Evolutionary conservation across 2,888 invertebrate genomes (phyloP), one percentile per base, ranked within the genome.

Genomic region (Limnephilus marmoratus): DNA sequence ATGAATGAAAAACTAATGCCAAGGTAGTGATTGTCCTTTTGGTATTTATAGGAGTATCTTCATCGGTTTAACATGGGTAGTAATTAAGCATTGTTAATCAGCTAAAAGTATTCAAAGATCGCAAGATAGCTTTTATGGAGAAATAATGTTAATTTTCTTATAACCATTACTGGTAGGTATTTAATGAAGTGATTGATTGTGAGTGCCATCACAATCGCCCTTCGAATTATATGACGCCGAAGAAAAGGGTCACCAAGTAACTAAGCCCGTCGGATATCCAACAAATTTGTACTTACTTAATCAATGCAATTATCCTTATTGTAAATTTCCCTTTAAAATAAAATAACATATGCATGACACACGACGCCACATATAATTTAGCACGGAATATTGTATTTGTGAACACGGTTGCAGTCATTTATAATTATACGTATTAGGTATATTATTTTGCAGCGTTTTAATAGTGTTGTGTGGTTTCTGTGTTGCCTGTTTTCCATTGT

Each of bases 101-200:
- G 68, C 68, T 68, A 68, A 68, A 68, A 68, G 68, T 68, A 68
- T 68, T 68, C 68, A 24, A 68, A 68, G 68, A 68, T 68, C 2
- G 7, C 68, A 1, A 68, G 68, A 68, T 68, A 68, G 68, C 24
- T 68, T 68, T 68, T 68, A 68, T 68, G 68, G 68, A n/a, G 9
- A n/a, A 68, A 68, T 68, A 24, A 68, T 68, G 68, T n/a, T 24
- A 68, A 68, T 68, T 68, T 68, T 68, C 24, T 68, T n/a, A 68
- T n/a, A 68, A 24, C 5, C 7, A 68, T 68, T n/a, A 7, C 7
- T 68, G 68, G 24, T 68, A 68, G 24, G 68, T 68, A 68, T 68
- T 68, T n/a, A 68, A 68, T 9, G 37, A 83, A 34, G 83, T 83
- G 83, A 83, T 83, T 83, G 83, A 41, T 83, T 83, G 37, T 83